These are phyloP conservation scores for Drosophila paucipuncta DNA, from an alignment of 2,888 invertebrate genomes.

Conservation along the genomic window DNA sequence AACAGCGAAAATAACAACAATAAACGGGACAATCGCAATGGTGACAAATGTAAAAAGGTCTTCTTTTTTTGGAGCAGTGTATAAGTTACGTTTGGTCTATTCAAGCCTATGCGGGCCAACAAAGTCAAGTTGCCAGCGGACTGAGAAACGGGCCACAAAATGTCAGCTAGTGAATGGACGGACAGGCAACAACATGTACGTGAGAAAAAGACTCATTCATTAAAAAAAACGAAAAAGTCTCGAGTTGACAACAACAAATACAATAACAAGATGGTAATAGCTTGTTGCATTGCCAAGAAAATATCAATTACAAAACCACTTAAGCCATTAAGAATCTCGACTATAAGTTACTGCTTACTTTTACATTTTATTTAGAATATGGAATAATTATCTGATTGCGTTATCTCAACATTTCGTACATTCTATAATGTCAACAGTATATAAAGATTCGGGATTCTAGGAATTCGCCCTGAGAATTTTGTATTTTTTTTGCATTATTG, in stretches of 20 bases:
- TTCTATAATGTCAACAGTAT: background rate
- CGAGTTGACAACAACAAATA: background rate
- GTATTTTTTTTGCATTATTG: background rate
- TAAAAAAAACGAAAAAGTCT: conserved; percentile 27
- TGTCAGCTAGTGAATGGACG: conserved; percentile 34
- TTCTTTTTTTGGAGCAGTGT: conserved; percentile 8
- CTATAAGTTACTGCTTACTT: conserved; percentile 8
- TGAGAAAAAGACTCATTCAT: conserved; percentile 65
- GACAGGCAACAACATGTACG: conserved; percentile 45
- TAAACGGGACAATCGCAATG: background rate
- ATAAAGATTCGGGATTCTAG: background rate
- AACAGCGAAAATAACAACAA: background rate
- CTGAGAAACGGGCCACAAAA: conserved; percentile 38
- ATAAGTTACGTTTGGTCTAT: conserved; percentile 29
- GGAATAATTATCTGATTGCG: background rate
- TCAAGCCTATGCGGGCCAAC: conserved; percentile 36
- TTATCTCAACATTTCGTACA: background rate
- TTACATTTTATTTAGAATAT: background rate
- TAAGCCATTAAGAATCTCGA: background rate
- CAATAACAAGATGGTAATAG: conserved; percentile 26
- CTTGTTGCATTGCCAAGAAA: conserved; percentile 32
- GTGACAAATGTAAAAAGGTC: conserved; percentile 6
- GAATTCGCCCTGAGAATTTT: fast-evolving
- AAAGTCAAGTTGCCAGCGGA: conserved; percentile 21
- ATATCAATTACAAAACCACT: conserved; percentile 43